Percentiles rank a stretch among this genome's conserved stretches.
These are phyloP conservation scores for Trissolcus brochymenae DNA, from an alignment of 2,888 invertebrate genomes.

Conservation along the genomic window DNA sequence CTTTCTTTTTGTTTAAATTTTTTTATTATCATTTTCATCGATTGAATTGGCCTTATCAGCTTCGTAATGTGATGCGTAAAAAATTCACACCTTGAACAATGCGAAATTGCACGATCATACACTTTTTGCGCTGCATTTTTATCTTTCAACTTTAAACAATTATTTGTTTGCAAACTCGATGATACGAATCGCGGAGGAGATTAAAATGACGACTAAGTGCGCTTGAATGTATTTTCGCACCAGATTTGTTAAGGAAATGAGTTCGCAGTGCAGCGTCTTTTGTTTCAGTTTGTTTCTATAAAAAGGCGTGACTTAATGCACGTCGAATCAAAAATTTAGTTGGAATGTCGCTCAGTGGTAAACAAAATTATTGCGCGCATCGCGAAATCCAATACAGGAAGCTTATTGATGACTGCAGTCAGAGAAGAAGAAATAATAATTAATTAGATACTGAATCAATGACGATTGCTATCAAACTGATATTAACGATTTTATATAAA, in stretches of 20 bases:
- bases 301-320: conserved; percentile 41
- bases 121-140: too few relatives aligned
- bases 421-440: conserved; percentile 1
- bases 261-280: conserved; percentile 22
- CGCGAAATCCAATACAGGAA: conserved; percentile 16
- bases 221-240: conserved; percentile 23
- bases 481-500: too few relatives aligned
- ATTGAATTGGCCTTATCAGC: too few relatives aligned
- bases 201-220: conserved; percentile 21
- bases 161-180: conserved; percentile 9
- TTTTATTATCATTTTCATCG: too few relatives aligned
- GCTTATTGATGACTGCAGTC: conserved; percentile 11
- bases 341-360: conserved; percentile 9
- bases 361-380: conserved; percentile 18
- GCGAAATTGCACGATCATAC: too few relatives aligned
- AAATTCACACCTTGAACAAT: too few relatives aligned
- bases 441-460: neutral
- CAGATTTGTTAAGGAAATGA: conserved; percentile 39
- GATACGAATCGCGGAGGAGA: conserved; percentile 16
- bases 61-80: too few relatives aligned
- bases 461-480: too few relatives aligned
- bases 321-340: conserved; percentile 16
- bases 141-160: too few relatives aligned
- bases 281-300: conserved; percentile 40
- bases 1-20: too few relatives aligned